Percentiles rank a stretch among this genome's conserved stretches.
These are phyloP conservation scores for Beroe ovata DNA, from an alignment of 37 sponge, comb jelly and placozoan genomes.

Conservation along the genomic window DNA sequence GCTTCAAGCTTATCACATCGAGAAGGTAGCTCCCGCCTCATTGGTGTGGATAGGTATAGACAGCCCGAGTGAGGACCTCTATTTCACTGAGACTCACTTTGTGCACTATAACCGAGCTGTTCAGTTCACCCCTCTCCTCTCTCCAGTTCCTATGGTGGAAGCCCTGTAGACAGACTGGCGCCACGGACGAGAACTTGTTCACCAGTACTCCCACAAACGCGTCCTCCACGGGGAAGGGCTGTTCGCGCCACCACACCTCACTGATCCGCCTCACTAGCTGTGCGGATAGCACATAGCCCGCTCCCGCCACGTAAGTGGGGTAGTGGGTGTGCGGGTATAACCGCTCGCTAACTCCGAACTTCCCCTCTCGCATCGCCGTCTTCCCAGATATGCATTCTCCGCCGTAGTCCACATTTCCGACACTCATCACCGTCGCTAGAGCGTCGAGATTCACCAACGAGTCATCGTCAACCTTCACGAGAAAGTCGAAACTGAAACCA, in stretches of 20 bases:
- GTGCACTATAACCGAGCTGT: slow-evolving; percentile 1
- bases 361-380: not conserved
- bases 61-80: not conserved
- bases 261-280: not conserved
- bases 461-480: slow-evolving; percentile 46
- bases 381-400: slow-evolving; percentile 41
- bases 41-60: too few species aligned
- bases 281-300: slow-evolving; percentile 7
- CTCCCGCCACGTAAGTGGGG: slow-evolving; percentile 60
- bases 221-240: slow-evolving; percentile 28
- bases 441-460: not conserved
- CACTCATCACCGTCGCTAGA: not conserved
- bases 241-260: not conserved
- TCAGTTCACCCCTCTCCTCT: not conserved
- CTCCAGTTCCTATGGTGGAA: slow-evolving; percentile 22
- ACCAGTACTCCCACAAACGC: slow-evolving; percentile 43
- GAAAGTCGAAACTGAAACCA: not conserved
- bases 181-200: not conserved
- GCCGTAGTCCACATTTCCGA: not conserved
- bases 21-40: too few species aligned
- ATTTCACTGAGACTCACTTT: slow-evolving; percentile 17
- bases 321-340: slow-evolving; percentile 18
- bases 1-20: too few species aligned
- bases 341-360: not conserved
- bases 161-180: not conserved